A percentile compares a stretch with the other conserved stretches of the same genome.
These are phyloP conservation scores for Drosophila planitibia DNA, from an alignment of 2,888 invertebrate species.

Conservation along the genomic window DNA sequence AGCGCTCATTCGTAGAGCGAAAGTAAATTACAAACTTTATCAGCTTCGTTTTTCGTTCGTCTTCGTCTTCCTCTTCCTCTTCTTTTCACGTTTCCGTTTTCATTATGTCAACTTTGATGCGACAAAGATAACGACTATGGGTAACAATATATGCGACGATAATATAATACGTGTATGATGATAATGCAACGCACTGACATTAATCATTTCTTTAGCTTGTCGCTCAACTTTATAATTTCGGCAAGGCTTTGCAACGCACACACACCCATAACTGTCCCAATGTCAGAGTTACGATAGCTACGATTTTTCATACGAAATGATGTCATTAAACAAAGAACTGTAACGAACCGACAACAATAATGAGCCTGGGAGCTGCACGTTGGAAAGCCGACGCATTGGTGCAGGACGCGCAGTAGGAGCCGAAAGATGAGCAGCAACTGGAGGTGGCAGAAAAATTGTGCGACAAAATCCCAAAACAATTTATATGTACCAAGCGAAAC, in stretches of 20 bases:
- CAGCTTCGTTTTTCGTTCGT: constrained; percentile 17
- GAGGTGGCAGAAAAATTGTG: constrained; percentile 54
- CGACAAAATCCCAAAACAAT: constrained; percentile 78
- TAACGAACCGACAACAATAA: constrained; percentile 72
- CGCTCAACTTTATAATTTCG: constrained; percentile 74
- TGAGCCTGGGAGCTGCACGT: constrained; percentile 58
- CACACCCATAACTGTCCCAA: background rate
- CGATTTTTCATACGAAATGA: constrained; percentile 77
- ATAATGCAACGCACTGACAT: constrained; percentile 61
- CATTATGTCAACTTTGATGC: constrained; percentile 72
- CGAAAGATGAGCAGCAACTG: constrained; percentile 17
- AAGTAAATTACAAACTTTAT: constrained; percentile 60
- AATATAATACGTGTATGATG: constrained; percentile 47
- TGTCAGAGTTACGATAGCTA: constrained; percentile 36
- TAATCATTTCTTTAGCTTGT: constrained; percentile 67
- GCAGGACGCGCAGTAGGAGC: constrained; percentile 42
- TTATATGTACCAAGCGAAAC: constrained; percentile 69
- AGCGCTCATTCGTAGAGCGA: constrained; percentile 34
- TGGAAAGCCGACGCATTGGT: constrained; percentile 47
- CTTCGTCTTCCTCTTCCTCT: background rate
- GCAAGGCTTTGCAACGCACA: constrained; percentile 48
- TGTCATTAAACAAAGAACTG: constrained; percentile 76
- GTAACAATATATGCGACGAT: constrained; percentile 39
- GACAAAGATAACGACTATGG: constrained; percentile 45
- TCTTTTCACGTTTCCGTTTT: constrained; percentile 53